Evolutionary conservation across 2,888 invertebrate species (phyloP), one percentile per base, ranked within the genome.

Genomic region (Hydraecia micacea): DNA sequence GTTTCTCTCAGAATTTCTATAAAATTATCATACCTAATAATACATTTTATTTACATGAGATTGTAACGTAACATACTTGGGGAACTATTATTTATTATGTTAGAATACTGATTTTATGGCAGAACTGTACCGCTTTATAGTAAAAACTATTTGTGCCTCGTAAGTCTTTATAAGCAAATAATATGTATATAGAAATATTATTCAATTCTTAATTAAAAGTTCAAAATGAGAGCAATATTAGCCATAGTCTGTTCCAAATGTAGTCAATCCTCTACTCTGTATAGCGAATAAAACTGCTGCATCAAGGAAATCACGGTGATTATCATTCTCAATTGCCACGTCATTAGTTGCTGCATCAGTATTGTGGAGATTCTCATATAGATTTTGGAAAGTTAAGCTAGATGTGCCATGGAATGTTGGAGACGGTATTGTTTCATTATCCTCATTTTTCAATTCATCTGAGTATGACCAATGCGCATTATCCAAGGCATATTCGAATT

Each of bases 281-380:
- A 98, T 98, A 55, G 98, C 98, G 89, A 97, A 98, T 66, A 97
- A 97, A n/a, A 98, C 98, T n/a, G 98, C 98, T 72, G 97, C 97
- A 94, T 98, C 98, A 86, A 98, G 93, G 90, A 98, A 97, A 90
- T 98, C 97, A 92, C 94, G 96, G 85, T 96, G 94, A 90, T 91
- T 66, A 15, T 77, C 80, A 71, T 28, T n/a, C 52, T 78, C 83
- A 28, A 36, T 52, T 60, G 15, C 58, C 2, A 46, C 49, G n/a
- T 78, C 71, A 49, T 70, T n/a, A 67, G 79, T 46, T 32, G 42
- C 52, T 82, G 58, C 76, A 15, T 67, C 67, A 69, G 32, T 25
- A 39, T 70, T 66, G 13, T 60, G 82, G 55, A 86, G 74, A 80
- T 90, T 91, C 67, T 92, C 93, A 82, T 89, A 91, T 81, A 89